Percentiles rank a stretch among this genome's conserved stretches.
Conservation (phyloP, 2,113 vertebrate genomes). For the Tachysurus fulvidraco region DNA sequence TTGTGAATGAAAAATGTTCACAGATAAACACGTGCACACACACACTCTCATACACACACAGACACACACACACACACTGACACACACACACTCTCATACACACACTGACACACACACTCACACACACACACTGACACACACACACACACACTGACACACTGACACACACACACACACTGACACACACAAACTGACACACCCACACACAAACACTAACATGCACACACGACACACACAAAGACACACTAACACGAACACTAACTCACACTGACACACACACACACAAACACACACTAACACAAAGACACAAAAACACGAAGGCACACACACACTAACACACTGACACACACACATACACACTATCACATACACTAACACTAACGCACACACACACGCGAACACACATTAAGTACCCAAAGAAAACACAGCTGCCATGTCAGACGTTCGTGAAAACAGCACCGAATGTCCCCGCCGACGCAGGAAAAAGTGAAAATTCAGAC, state of each 20-base stretch:
- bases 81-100: too few species aligned
- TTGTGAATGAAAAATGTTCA: conserved; percentile 11
- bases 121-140: background rate
- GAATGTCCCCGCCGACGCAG: conserved; percentile 26
- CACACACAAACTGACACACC: background rate
- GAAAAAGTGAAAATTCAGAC: conserved; percentile 38
- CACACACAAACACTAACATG: background rate
- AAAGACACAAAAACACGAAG: too few species aligned
- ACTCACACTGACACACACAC: background rate
- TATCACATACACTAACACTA: background rate
- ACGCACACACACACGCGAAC: background rate
- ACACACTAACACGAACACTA: background rate
- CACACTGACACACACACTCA: too few species aligned
- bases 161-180: too few species aligned
- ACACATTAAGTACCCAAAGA: conserved; percentile 25
- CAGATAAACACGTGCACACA: background rate
- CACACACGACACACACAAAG: too few species aligned
- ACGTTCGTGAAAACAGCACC: background rate
- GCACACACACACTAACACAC: too few species aligned
- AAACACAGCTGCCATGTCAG: conserved; percentile 35
- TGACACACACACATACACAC: too few species aligned
- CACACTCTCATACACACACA: background rate
- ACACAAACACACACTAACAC: too few species aligned
- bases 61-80: too few species aligned
- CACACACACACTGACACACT: background rate